Evolutionary conservation across 2,888 invertebrate species (phyloP).

Genomic region (Hyppa rectilinea): DNA sequence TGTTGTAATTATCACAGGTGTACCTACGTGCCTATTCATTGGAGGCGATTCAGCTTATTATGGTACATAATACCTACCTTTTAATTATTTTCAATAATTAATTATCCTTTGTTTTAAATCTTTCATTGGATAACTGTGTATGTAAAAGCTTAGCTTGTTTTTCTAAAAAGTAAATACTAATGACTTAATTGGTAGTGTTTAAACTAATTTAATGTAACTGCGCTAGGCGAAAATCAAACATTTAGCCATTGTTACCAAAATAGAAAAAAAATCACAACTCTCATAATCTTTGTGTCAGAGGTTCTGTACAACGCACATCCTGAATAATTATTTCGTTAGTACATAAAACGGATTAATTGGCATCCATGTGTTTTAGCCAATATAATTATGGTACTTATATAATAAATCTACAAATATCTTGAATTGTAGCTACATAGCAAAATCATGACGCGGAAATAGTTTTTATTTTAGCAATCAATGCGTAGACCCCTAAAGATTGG

Average conservation of each 20-base stretch:
- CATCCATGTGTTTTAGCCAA: constrained; percentile 6
- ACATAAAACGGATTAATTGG: constrained; percentile 27
- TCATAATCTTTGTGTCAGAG: constrained; percentile 16
- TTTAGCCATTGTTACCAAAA: constrained; percentile 45
- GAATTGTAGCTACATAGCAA: constrained; percentile 5
- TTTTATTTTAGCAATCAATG: constrained; percentile 28
- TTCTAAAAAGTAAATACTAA: constrained; percentile 49
- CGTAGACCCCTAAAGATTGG: constrained; percentile 61
- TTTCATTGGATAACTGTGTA: constrained; percentile 24
- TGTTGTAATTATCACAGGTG: constrained; percentile 46
- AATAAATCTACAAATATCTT: constrained; percentile 13
- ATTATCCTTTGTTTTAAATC: neutral
- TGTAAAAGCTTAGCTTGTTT: constrained; percentile 34
- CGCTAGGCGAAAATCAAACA: constrained; percentile 45
- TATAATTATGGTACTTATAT: constrained; percentile 1
- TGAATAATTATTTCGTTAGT: constrained; percentile 12
- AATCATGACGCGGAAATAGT: constrained; percentile 44
- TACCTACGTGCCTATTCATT: constrained; percentile 34
- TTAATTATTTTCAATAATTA: constrained; percentile 20
- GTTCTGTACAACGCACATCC: constrained; percentile 40
- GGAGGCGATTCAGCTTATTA: constrained; percentile 10
- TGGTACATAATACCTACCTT: neutral
- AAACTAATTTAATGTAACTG: constrained; percentile 51
- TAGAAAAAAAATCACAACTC: constrained; percentile 34
- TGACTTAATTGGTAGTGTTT: constrained; percentile 54